Evolutionary conservation across 2,888 invertebrate species (phyloP), one percentile per base, ranked within the genome.

Genomic region (Camponotus fellah): DNA sequence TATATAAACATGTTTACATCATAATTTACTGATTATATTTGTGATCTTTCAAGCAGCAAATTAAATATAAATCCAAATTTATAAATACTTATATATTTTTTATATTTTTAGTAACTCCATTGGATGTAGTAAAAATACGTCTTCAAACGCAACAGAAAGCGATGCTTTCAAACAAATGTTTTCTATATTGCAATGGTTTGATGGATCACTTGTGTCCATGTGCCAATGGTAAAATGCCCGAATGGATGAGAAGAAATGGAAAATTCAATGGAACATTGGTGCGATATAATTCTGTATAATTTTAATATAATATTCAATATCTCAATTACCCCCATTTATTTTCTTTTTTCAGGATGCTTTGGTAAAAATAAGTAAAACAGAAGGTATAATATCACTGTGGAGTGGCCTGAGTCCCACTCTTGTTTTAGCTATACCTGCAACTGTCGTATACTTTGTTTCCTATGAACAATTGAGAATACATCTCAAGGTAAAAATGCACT

Each of bases 91-190:
- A 34, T 43, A 53, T 58, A 5, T 81, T 87, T 85, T 43, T 10
- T 1, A 37, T 83, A 85, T 91, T 96, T 96, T 53, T 95, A 99
- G 99, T 99, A 95, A 99, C 99, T 0, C 99, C 99, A 0, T 95
- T 99, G 89, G 99, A 99, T 96, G 99, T 99, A n/a, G 98, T 99
- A 0, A 99, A 99, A 96, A 99, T 99, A 86, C 96, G 99, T 71
- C 96, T 99, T 60, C 99, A 99, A 95, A 97, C 98, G 3, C 99
- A 99, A 95, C 98, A 98, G 92, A 98, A 98, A 92, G 97, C 97
- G 0, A 94, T 97, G 90, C 95, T 97, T 6, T 97, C 97, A 10
- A 97, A 98, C 89, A 98, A 97, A 95, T 99, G 99, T 95, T 99
- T 98, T 94, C 95, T 99, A 9, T 99, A 99, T 95, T 99, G 99